Percentiles rank a stretch among this genome's conserved stretches.
Evolutionary conservation across 2,888 invertebrate genomes (phyloP).

Genomic region (Aquatica leii): DNA sequence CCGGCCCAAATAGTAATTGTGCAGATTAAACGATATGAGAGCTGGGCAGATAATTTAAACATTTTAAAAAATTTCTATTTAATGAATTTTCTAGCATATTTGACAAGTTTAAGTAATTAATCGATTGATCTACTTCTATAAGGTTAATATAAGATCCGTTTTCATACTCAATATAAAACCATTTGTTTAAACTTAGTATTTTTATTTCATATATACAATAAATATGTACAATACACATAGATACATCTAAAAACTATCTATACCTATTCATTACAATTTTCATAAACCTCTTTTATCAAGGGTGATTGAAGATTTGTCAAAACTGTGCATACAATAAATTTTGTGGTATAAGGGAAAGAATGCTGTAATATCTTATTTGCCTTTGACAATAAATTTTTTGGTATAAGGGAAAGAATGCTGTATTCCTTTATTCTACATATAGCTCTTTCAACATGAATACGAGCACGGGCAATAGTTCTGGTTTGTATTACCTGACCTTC

Average conservation of each 20-base stretch:
- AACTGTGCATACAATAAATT: background rate
- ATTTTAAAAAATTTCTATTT: background rate
- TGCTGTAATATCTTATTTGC: background rate
- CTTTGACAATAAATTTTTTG: background rate
- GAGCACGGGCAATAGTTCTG: constrained; percentile 38
- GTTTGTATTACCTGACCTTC: too few relatives aligned
- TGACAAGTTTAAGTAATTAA: background rate
- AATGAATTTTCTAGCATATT: background rate
- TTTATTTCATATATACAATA: background rate
- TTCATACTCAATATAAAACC: background rate
- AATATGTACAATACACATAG: background rate
- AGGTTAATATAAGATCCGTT: background rate
- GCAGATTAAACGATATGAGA: background rate
- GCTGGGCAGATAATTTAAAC: background rate
- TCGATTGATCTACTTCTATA: background rate
- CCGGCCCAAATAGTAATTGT: background rate
- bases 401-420: background rate
- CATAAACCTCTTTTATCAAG: background rate
- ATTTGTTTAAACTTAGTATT: background rate
- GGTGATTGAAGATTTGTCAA: background rate
- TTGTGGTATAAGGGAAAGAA: too few relatives aligned
- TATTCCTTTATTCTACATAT: constrained; percentile 40
- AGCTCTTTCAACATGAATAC: too few relatives aligned
- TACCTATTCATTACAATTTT: background rate
- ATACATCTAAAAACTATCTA: background rate